Evolutionary conservation across 1,140 invertebrate genomes (phyloP), one percentile per base, ranked within the genome.

Genomic region (Leptinotarsa undecemlineata): DNA sequence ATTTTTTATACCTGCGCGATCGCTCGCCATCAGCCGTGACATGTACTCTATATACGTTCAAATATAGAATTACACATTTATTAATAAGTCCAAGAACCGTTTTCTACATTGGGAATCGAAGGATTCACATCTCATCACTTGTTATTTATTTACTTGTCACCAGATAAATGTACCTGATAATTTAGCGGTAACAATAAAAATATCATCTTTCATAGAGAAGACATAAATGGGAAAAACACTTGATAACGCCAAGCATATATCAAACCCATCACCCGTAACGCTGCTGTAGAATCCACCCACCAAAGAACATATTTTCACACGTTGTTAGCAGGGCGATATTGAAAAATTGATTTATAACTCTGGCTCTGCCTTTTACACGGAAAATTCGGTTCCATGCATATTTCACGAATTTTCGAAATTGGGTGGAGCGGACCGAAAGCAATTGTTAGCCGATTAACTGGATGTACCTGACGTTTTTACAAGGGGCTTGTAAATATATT

Each of bases 291-390:
- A 48, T 69, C n/a, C 21, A 69, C 48, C 21, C 60, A n/a, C 51
- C 51, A 61, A 61, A 72, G 51, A 61, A 72, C 61, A 72, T 48
- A 33, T 69, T 69, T 69, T 69, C 68, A 48, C 68, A 69, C 68
- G 69, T 19, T 62, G 69, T 67, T 70, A 68, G 72, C 67, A 60
- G n/a, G 63, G 75, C 73, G 67, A 77, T 74, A 77, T 77, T 74
- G 72, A 78, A 78, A 78, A 76, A 76, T 78, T 78, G 77, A 78
- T 78, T 78, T 78, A 78, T 70, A 69, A 71, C 77, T 67, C 75
- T 76, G 74, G 68, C 68, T 66, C 42, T 48, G 69, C 51, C 70
- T 51, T 69, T 72, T 72, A 69, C 72, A 61, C 42, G 74, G 74
- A 20, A 76, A 76, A 74, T 72, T 69, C 74, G 71, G 71, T 73